Base-by-base conservation (phyloP, 2,888 invertebrate species). In the Drosophila greeni region DNA sequence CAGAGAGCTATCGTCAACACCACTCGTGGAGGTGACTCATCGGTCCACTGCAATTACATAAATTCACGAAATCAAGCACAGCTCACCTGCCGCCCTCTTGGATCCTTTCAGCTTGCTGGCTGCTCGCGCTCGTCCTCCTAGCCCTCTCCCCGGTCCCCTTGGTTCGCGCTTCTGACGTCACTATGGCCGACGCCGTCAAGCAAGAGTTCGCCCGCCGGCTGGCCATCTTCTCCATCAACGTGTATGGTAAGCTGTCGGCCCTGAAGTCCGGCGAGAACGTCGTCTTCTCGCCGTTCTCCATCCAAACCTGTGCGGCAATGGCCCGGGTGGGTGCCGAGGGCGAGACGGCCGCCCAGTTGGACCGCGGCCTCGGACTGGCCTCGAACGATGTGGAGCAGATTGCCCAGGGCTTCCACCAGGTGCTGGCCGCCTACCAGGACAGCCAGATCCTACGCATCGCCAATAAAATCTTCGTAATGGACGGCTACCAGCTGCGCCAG, bases 251-350 rank as follows among this genome's bases (percentile, higher is more conserved):
- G 31, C 64, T 82, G 84, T 26, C 56, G 23, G 34, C 62, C 2
- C 43, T 54, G 89, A 39, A 89, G 24, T 90, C 91, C 3, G 79
- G 89, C 2, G 91, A 91, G 36, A 95, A 95, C 87, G 89, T 95
- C 52, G 89, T 95, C 11, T 86, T 95, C 53, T 95, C 95, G 0
- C 95, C 95, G 0, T 89, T 95, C 58, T 94, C 95, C 14, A 87
- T 95, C 65, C 94, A 95, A 87, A 87, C 94, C 64, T 92, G 93
- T 1, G 86, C 95, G 47, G 92, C 93, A 0, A 91, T 95, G 83
- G 90, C 95, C 1, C 93, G 92, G 51, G 92, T 95, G 85, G 95
- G 95, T 0, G 92, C 95, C 0, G 89, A 90, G 0, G 92, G 92
- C 0, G 72, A 88, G 14, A 94, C 94, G 0, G 91, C 91, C 64